Evolutionary conservation across 2,113 vertebrate species (phyloP).

Genomic region (Xiphophorus maculatus): DNA sequence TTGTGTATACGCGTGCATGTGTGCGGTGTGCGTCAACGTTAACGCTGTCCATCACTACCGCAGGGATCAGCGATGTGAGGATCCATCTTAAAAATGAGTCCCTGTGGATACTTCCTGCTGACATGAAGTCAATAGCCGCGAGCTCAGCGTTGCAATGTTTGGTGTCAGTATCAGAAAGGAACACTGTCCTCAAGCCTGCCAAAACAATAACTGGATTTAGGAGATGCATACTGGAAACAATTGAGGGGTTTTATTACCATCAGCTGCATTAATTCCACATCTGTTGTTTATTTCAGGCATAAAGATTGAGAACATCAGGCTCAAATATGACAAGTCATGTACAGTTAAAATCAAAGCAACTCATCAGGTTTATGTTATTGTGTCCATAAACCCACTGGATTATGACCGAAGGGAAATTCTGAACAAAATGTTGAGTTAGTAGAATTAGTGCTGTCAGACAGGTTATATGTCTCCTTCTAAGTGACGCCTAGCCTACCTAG

Average conservation of each 20-base stretch:
- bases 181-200: not conserved
- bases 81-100: slow-evolving; percentile 29
- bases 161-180: slow-evolving; percentile 5
- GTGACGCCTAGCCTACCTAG: too few species aligned
- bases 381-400: not conserved
- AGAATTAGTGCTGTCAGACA: not conserved
- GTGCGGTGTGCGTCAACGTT: slow-evolving; percentile 10
- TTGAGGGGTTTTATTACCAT: slow-evolving; percentile 1
- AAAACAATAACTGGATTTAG: slow-evolving; percentile 5
- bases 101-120: not conserved
- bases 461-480: too few species aligned
- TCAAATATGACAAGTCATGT: not conserved
- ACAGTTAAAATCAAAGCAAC: not conserved
- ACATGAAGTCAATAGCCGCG: not conserved
- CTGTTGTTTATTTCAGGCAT: slow-evolving; percentile 1
- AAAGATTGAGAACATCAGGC: not conserved
- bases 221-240: not conserved
- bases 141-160: not conserved
- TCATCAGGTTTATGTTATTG: not conserved
- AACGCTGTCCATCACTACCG: slow-evolving; percentile 25
- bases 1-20: not conserved
- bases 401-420: not conserved
- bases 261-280: slow-evolving; percentile 9
- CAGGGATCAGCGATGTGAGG: slow-evolving; percentile 4
- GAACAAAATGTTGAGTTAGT: not conserved